Evolutionary conservation across 2,113 vertebrate genomes (phyloP), one percentile per base, ranked within the genome.

Genomic region (Anhinga rufa): DNA sequence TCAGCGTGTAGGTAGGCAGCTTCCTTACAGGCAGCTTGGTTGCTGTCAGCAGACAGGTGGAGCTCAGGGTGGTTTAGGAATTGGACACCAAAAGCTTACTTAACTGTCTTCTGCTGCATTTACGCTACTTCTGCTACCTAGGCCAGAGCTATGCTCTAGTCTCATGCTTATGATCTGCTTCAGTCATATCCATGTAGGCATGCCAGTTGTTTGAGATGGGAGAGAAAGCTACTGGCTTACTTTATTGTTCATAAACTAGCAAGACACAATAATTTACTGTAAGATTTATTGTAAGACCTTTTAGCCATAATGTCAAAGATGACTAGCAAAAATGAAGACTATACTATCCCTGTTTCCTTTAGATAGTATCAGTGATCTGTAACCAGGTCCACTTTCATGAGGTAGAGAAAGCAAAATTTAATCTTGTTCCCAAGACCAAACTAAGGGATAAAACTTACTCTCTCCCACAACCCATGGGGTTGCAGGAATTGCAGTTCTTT

Each of bases 111-210:
- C 38, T 69, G 46, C 62, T 85, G 22, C 12, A 2, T 66, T 82
- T 42, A 28, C 1, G 9, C 46, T 54, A 48, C 29, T 68, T 72
- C 83, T 89, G n/a, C n/a, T 71, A 21, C 42, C 14, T 26, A 26
- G 70, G 48, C 38, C 61, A 34, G n/a, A 76, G 36, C 24, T 44
- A 28, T 34, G 14, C 46, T 81, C 52, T 70, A 25, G 29, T 51
- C n/a, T 74, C 40, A 6, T 2, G 11, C 14, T 76, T 38, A 7
- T n/a, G 44, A 15, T 57, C 32, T 0, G 1, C 25, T 64, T 42
- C 4, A 4, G 17, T 84, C 31, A 9, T 26, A 31, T 12, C 25
- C 10, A 0, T 36, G 46, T 60, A 31, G 70, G 55, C 61, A 49
- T 36, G 49, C 10, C 18, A 22, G 26, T 40, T 72, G 21, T 26